Base-by-base conservation (phyloP, 2,888 invertebrate genomes). In the Conistra vaccinii region DNA sequence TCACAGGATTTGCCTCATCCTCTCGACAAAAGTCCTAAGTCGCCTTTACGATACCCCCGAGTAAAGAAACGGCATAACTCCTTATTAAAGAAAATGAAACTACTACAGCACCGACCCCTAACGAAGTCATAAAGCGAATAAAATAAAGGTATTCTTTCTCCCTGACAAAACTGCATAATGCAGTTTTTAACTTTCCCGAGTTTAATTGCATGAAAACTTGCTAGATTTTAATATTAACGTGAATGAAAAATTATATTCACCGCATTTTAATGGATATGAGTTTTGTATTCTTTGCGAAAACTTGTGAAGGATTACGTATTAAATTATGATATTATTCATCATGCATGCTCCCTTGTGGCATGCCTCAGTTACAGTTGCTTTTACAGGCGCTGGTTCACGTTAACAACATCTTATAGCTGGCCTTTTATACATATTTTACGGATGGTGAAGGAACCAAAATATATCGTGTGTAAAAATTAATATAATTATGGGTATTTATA, bases 191-290 rank as follows among this genome's bases (percentile, higher is more conserved):
- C 85, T 85, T 85, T 53, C 0, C 48, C 53, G n/a, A 48, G 73
- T 81, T 85, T 79, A 84, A 85, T 85, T 84, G 71, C 69, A 77
- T 84, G 79, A 70, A 85, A 79, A 76, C 79, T 84, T 69, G 71
- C 58, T 69, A 76, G 65, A 76, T 79, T 85, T 78, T 78, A 78
- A 85, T 73, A 78, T 71, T 29, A 79, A 70, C 60, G 70, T 61
- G 73, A 65, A 75, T 81, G 35, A 70, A 72, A 78, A 81, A 72
- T 78, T 82, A 69, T 81, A 58, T 69, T 73, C 76, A 32, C 58
- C 60, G 70, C 39, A 58, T 73, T 84, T 73, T 66, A 81, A 68
- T 81, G 67, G n/a, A 69, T 73, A 69, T 68, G 77, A 73, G 71
- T 60, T 72, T 39, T 66, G 65, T 69, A 61, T 61, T 77, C 45